phyloP scores from a whole-genome alignment of 92 coral and sea anemone species.

The Umimayanthus kanabou region DNA sequence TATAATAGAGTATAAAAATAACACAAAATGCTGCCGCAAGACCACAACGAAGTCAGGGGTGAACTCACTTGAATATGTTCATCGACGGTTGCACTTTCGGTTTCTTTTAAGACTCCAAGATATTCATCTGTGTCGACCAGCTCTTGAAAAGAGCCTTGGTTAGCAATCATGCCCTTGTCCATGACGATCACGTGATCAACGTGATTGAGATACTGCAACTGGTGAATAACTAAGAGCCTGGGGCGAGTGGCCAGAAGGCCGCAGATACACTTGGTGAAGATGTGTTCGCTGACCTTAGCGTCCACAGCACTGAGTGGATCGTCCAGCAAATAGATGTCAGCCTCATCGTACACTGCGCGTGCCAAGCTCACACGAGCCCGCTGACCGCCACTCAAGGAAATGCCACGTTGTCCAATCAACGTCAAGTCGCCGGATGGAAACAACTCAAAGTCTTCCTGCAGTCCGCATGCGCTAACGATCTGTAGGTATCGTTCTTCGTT shows the following conservation, averaged over 20 bases:
- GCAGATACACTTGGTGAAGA: slow-evolving; percentile 22
- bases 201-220: slow-evolving; percentile 6
- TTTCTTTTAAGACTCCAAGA: too few relatives aligned
- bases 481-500: too few relatives aligned
- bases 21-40: too few relatives aligned
- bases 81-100: too few relatives aligned
- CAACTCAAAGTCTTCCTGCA: too few relatives aligned
- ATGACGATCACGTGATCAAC: slow-evolving; percentile 30
- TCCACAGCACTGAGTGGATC: slow-evolving; percentile 25
- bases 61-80: too few relatives aligned
- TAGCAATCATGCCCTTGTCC: slow-evolving; percentile 15
- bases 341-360: slow-evolving; percentile 22
- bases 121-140: slow-evolving; percentile 10
- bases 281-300: slow-evolving; percentile 19
- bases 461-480: too few relatives aligned
- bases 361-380: slow-evolving; percentile 20
- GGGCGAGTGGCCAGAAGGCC: slow-evolving; percentile 18
- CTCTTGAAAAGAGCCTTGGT: slow-evolving; percentile 12
- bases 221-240: slow-evolving; percentile 10
- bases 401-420: neutral
- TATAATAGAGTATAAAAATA: too few relatives aligned
- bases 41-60: too few relatives aligned
- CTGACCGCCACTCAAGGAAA: slow-evolving; percentile 12
- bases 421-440: too few relatives aligned
- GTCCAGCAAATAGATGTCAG: slow-evolving; percentile 5